These are phyloP conservation scores for Rhinopomastus cyanomelas DNA, from an alignment of 2,113 vertebrate genomes.

Conservation along the genomic window DNA sequence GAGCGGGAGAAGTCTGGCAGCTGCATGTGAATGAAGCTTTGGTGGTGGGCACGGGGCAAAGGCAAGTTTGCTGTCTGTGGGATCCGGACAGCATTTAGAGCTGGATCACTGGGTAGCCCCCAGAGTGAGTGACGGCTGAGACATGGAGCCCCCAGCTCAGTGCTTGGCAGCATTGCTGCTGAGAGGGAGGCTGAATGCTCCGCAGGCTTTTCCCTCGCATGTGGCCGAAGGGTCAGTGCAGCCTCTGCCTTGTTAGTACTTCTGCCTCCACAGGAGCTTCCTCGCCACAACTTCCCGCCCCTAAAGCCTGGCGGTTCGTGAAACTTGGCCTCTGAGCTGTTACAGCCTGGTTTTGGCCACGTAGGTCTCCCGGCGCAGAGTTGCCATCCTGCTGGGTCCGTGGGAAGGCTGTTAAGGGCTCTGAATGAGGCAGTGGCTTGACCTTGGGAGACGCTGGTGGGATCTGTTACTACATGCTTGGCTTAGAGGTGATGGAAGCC, in stretches of 20 bases:
- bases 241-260: background rate
- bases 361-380: background rate
- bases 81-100: background rate
- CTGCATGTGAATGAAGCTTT: background rate
- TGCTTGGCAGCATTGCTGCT: background rate
- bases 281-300: background rate
- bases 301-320: background rate
- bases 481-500: background rate
- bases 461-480: background rate
- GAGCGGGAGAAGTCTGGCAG: background rate
- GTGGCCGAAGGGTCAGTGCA: background rate
- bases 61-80: background rate
- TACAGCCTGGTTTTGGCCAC: background rate
- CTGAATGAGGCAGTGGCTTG: background rate
- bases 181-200: background rate
- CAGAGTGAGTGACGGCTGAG: background rate
- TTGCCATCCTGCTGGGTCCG: background rate
- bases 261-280: background rate
- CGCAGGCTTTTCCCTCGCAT: background rate
- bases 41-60: background rate
- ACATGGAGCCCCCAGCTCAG: background rate
- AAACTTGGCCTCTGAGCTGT: background rate
- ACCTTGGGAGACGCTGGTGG: background rate
- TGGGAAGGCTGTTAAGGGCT: background rate
- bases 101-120: background rate